phyloP scores from a whole-genome alignment of 2,797 vertebrate genomes.

The Myripristis murdjan region DNA sequence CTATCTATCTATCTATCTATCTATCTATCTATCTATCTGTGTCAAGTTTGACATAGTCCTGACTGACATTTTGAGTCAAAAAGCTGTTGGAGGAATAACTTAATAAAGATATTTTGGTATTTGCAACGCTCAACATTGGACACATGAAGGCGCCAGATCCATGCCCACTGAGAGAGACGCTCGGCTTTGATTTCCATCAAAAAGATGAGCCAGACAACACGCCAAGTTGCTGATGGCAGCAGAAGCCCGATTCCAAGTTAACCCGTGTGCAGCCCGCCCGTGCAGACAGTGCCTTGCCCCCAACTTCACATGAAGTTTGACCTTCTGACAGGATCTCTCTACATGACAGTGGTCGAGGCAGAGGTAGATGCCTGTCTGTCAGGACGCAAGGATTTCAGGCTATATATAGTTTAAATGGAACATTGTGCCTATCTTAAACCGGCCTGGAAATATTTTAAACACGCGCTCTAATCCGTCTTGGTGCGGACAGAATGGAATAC shows the following conservation, averaged over 20 bases:
- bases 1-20: background rate
- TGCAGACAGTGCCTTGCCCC: background rate
- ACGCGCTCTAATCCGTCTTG: background rate
- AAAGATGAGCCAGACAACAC: background rate
- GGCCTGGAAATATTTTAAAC: conserved; percentile 1
- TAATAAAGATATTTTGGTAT: background rate
- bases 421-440: background rate
- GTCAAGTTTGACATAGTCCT: too few species aligned
- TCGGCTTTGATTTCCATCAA: background rate
- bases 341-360: background rate
- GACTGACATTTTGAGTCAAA: background rate
- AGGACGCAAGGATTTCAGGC: background rate
- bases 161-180: conserved; percentile 10
- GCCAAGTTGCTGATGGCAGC: conserved; percentile 6
- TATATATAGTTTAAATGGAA: background rate
- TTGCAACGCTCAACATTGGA: conserved; percentile 50
- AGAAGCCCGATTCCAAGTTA: background rate
- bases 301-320: background rate
- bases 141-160: conserved; percentile 81
- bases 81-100: background rate
- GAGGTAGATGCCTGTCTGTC: background rate
- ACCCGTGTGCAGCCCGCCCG: background rate
- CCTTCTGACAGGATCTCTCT: background rate
- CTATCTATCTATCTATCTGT: background rate
- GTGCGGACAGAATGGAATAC: background rate